Evolutionary conservation across 1,140 invertebrate genomes (phyloP), one percentile per base, ranked within the genome.

Genomic region (Maconellicoccus hirsutus): DNA sequence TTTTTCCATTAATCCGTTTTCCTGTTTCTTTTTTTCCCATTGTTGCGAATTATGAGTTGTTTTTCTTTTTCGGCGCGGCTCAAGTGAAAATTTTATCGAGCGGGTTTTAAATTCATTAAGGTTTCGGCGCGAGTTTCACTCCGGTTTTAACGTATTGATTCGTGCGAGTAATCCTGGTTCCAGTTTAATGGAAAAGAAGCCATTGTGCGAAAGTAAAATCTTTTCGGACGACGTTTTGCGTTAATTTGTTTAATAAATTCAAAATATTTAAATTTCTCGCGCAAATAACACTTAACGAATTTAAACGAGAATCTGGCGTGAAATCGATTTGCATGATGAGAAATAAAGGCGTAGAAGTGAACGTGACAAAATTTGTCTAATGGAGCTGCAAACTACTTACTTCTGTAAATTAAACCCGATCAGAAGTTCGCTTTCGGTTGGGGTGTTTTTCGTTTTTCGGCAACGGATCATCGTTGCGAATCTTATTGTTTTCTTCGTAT

Each of bases 1-100:
- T 66, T 66, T 66, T 66, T 66, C 63, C 19, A n/a, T 69, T 33
- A 39, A 59, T 72, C 63, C 27, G 59, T 72, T 33, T 72, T 63
- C 69, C 71, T 69, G 23, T 19, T 23, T 52, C 22, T 71, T 19
- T 59, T 39, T 27, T 72, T 38, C 23, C 26, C 19, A 29, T 72
- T 38, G 19, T 42, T 63, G n/a, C n/a, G n/a, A n/a, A n/a, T n/a
- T n/a, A n/a, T n/a, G n/a, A n/a, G n/a, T n/a, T 70, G 3, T 21
- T 29, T 69, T 38, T 25, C 66, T 70, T 63, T 23, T 26, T 42
- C 38, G 19, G 14, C 7, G 59, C 33, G 33, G 33, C 33, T 38
- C 33, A 14, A 38, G 6, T 38, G 14, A n/a, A n/a, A n/a, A 38
- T 14, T 6, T 38, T 7, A 7, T 38, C 33, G 33, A 38, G 33